Conservation (phyloP, 2,797 vertebrate genomes). For the Simalia tracyae region DNA sequence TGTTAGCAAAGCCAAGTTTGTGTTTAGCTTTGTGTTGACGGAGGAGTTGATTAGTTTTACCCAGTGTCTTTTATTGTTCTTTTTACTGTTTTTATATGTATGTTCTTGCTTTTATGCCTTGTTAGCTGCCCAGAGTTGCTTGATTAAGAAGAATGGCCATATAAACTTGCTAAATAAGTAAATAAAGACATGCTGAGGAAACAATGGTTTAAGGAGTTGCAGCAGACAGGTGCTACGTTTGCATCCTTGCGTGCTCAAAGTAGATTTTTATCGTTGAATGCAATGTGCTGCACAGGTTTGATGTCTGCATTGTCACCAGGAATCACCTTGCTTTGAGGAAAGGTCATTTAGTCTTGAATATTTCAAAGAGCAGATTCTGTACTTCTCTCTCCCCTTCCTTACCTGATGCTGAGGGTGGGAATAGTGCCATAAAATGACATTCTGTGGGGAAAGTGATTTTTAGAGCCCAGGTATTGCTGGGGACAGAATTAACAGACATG, state of each 20-base stretch:
- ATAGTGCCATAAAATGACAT: neutral
- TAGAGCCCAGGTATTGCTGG: neutral
- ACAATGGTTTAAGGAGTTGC: neutral
- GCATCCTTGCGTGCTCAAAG: neutral
- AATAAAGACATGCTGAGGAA: neutral
- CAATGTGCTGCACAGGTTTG: neutral
- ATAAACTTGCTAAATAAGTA: neutral
- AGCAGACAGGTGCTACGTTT: neutral
- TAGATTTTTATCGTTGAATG: neutral
- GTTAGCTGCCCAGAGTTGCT: too few species aligned
- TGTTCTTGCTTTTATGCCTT: too few species aligned
- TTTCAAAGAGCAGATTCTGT: neutral
- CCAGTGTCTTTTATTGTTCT: too few species aligned
- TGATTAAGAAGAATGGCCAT: too few species aligned
- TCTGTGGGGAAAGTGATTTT: neutral
- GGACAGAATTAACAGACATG: constrained; percentile 14
- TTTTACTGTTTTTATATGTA: too few species aligned
- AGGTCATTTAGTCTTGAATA: neutral
- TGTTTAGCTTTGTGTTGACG: too few species aligned
- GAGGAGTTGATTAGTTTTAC: too few species aligned
- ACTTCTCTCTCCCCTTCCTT: neutral
- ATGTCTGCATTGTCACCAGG: neutral
- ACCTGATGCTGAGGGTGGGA: neutral
- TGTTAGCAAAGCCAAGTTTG: too few species aligned
- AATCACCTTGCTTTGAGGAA: neutral